Conservation (phyloP, 2,888 invertebrate genomes). For the Mythimna pallens region DNA sequence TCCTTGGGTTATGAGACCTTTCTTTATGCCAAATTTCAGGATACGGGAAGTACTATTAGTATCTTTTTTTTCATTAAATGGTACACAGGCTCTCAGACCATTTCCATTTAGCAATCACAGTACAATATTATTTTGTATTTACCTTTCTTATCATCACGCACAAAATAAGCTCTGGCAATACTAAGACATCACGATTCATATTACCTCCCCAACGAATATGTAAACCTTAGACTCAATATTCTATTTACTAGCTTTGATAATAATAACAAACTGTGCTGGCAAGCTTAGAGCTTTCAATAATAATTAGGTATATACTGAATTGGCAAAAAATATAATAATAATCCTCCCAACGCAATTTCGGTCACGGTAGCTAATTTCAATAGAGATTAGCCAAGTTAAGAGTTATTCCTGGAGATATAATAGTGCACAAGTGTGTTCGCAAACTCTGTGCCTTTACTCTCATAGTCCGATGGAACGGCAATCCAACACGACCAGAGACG, state of each 20-base stretch:
- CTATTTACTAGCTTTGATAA: slow-evolving; percentile 1
- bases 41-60: too few species aligned
- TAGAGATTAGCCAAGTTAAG: too few species aligned
- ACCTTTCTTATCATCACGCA: slow-evolving; percentile 8
- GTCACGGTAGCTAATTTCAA: too few species aligned
- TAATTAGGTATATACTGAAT: not conserved
- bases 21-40: too few species aligned
- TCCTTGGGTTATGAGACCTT: too few species aligned
- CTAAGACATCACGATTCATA: slow-evolving; percentile 35
- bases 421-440: too few species aligned
- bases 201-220: slow-evolving; percentile 20
- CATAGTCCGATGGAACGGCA: too few species aligned
- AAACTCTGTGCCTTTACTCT: too few species aligned
- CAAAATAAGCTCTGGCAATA: slow-evolving; percentile 34
- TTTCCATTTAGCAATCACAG: not conserved
- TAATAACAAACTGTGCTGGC: not conserved
- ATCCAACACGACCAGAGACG: too few species aligned
- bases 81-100: not conserved
- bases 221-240: slow-evolving; percentile 11
- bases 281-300: not conserved
- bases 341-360: too few species aligned
- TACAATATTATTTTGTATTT: slow-evolving; percentile 16
- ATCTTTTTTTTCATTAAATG: not conserved
- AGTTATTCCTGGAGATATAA: too few species aligned
- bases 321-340: too few species aligned